These are phyloP conservation scores for Boloria euphrosyne DNA, from an alignment of 2,888 invertebrate genomes.

Conservation along the genomic window DNA sequence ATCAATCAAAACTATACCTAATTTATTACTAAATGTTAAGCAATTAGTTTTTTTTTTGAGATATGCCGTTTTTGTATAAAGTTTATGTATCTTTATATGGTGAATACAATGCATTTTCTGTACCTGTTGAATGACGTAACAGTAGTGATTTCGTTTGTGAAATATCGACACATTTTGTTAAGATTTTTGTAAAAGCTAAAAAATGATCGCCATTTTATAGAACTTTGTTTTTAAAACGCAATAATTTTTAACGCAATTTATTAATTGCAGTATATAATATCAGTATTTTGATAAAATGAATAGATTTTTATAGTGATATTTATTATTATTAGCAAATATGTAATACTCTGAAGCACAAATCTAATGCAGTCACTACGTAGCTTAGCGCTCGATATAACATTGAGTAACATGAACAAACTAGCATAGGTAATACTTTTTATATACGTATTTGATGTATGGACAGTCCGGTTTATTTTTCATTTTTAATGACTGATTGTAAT, in stretches of 20 bases:
- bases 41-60: not conserved
- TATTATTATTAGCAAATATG: too few species aligned
- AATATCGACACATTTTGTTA: too few species aligned
- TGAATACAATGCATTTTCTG: slow-evolving; percentile 27
- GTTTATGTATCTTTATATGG: not conserved
- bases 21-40: not conserved
- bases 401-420: slow-evolving; percentile 47
- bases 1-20: not conserved
- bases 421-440: slow-evolving; percentile 43
- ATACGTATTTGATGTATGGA: slow-evolving; percentile 27
- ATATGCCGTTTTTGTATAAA: not conserved
- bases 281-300: too few species aligned
- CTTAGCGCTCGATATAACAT: too few species aligned
- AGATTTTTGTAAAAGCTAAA: too few species aligned
- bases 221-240: too few species aligned
- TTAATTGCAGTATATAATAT: too few species aligned
- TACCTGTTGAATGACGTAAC: slow-evolving; percentile 15
- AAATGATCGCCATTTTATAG: too few species aligned
- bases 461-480: not conserved
- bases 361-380: too few species aligned
- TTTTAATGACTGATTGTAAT: slow-evolving; percentile 4
- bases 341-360: too few species aligned
- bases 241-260: too few species aligned
- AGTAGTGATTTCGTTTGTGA: not conserved
- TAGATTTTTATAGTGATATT: too few species aligned